These are phyloP conservation scores for Idaea straminata DNA, from an alignment of 2,888 invertebrate genomes.

Conservation along the genomic window DNA sequence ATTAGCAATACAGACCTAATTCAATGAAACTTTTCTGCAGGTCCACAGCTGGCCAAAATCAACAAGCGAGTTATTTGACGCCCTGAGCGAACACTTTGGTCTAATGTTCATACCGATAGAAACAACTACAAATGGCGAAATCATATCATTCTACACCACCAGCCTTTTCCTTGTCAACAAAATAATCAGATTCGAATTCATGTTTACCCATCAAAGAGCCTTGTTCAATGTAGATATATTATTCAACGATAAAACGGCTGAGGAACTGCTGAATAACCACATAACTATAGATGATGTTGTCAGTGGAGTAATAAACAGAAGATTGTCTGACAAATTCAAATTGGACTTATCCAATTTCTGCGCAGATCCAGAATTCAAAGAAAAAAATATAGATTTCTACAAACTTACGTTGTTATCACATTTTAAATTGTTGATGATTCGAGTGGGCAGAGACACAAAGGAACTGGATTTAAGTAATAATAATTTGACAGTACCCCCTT, in stretches of 20 bases:
- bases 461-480: slow-evolving; percentile 64
- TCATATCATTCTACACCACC: slow-evolving; percentile 60
- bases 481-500: slow-evolving; percentile 59
- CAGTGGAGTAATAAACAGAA: slow-evolving; percentile 46
- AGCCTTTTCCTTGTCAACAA: slow-evolving; percentile 53
- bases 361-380: slow-evolving; percentile 57
- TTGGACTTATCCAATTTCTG: slow-evolving; percentile 63
- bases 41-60: slow-evolving; percentile 59
- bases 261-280: slow-evolving; percentile 50
- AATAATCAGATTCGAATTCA: slow-evolving; percentile 60
- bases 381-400: slow-evolving; percentile 59
- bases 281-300: slow-evolving; percentile 58
- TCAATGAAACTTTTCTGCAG: slow-evolving; percentile 33
- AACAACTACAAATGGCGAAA: slow-evolving; percentile 39
- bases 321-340: slow-evolving; percentile 54
- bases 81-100: slow-evolving; percentile 47
- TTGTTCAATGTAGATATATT: slow-evolving; percentile 64
- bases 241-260: slow-evolving; percentile 59
- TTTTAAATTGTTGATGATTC: slow-evolving; percentile 66
- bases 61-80: slow-evolving; percentile 48
- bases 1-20: background rate
- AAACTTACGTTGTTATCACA: slow-evolving; percentile 53
- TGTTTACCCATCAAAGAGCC: slow-evolving; percentile 57
- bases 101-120: slow-evolving; percentile 53
- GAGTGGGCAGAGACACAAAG: slow-evolving; percentile 65